phyloP scores from a whole-genome alignment of 2,113 vertebrate species.

The Typhlomys cinereus region DNA sequence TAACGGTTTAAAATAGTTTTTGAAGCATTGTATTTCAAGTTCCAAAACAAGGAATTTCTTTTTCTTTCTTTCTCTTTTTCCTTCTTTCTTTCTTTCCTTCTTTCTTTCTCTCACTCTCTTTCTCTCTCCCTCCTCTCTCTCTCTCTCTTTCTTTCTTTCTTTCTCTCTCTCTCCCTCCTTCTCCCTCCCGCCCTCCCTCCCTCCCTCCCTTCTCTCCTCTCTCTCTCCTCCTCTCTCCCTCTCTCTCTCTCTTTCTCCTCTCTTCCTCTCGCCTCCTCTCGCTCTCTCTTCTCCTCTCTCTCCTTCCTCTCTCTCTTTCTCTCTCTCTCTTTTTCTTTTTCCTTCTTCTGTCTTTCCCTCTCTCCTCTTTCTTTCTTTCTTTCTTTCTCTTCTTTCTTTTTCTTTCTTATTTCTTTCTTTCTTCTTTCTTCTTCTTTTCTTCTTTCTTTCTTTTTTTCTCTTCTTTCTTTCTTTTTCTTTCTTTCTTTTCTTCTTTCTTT shows the following conservation, averaged over 20 bases:
- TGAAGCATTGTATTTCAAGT: neutral
- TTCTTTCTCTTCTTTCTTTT: too few species aligned
- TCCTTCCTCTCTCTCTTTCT: neutral
- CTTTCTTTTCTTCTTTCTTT: neutral
- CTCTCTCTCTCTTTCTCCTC: neutral
- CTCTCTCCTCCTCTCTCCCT: neutral
- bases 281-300: too few species aligned
- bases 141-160: neutral
- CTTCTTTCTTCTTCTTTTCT: neutral
- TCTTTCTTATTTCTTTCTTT: too few species aligned
- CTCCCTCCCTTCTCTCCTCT: too few species aligned
- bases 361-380: too few species aligned
- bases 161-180: too few species aligned
- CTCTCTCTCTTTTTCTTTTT: too few species aligned
- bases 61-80: neutral
- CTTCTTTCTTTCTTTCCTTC: neutral
- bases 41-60: neutral
- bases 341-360: neutral
- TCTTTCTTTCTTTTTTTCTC: neutral
- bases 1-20: neutral
- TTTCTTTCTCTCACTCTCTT: too few species aligned
- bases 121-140: too few species aligned
- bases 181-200: too few species aligned
- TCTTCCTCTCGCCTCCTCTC: too few species aligned
- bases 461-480: neutral